Conservation (phyloP, 2,797 vertebrate genomes). For the Varecia variegata region DNA sequence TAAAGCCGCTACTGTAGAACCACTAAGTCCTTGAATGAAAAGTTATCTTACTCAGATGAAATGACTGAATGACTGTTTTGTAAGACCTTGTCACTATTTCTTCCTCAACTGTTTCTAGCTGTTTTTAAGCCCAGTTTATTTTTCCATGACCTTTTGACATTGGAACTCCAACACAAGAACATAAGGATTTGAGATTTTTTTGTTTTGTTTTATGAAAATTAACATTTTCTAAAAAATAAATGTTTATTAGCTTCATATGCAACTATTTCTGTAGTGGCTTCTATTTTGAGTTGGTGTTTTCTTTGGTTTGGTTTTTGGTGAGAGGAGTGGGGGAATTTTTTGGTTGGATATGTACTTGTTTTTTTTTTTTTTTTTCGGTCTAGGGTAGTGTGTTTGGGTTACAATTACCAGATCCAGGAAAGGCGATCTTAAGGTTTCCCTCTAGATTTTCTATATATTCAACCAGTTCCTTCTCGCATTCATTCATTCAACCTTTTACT, state of each 20-base stretch:
- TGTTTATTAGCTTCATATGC: neutral
- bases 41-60: neutral
- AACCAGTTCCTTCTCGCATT: neutral
- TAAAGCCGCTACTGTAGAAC: neutral
- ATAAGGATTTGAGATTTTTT: neutral
- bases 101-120: neutral
- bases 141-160: neutral
- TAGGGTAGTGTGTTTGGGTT: neutral
- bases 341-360: neutral
- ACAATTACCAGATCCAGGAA: neutral
- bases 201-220: neutral
- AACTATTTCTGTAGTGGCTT: neutral
- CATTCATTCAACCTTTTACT: neutral
- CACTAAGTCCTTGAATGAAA: neutral
- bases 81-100: neutral
- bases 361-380: too few relatives aligned
- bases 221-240: slow-evolving; percentile 37
- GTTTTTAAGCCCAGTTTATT: neutral
- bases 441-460: neutral
- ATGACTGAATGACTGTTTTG: neutral
- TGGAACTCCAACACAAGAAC: neutral
- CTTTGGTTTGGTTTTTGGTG: neutral
- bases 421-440: neutral
- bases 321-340: neutral
- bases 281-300: neutral